A percentile compares a stretch with the other conserved stretches of the same genome.
These are phyloP conservation scores for Paraescarpia echinospica DNA, from an alignment of 1,140 invertebrate genomes.

Conservation along the genomic window DNA sequence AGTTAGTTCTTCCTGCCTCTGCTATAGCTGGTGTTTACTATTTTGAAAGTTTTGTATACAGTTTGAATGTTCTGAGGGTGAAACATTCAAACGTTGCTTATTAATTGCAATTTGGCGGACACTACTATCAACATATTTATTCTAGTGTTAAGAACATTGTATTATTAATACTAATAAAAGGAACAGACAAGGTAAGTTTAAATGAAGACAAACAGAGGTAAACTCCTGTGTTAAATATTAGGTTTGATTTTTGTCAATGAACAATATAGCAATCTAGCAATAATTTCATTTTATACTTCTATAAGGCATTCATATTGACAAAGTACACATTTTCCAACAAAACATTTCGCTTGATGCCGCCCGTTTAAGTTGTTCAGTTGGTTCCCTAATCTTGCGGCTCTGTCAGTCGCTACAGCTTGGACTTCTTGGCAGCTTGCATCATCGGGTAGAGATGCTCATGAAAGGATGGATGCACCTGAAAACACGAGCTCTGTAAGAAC, in stretches of 20 bases:
- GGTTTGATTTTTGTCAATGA: background rate
- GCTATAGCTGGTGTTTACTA: background rate
- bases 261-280: background rate
- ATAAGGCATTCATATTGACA: background rate
- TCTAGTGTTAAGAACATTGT: no score
- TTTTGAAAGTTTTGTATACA: background rate
- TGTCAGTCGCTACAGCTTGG: background rate
- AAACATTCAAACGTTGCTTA: background rate
- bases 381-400: background rate
- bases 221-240: no score
- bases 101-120: no score
- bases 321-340: no score
- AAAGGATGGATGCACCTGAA: conserved; percentile 32
- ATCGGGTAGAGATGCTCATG: conserved; percentile 33
- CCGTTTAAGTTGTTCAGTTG: background rate
- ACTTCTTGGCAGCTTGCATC: conserved; percentile 23
- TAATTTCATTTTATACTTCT: background rate
- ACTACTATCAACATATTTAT: no score
- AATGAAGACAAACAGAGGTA: no score
- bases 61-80: background rate
- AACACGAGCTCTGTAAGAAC: background rate
- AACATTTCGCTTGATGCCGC: no score
- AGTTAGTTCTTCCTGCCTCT: no score
- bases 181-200: no score
- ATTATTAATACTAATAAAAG: no score